Base-by-base conservation (phyloP, 2,888 invertebrate genomes). In the Coecobrya sp. region DNA sequence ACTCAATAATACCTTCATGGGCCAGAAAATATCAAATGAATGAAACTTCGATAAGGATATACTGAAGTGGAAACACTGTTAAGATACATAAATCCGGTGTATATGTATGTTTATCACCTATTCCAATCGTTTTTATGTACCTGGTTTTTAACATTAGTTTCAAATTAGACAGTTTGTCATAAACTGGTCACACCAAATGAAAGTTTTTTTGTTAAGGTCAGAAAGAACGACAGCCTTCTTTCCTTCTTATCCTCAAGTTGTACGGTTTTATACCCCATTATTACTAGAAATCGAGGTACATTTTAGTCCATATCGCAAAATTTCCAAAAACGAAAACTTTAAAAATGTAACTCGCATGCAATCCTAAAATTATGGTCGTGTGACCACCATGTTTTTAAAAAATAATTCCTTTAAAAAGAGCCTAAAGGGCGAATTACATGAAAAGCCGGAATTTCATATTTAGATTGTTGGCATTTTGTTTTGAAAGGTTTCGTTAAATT, bases 351-450 rank as follows among this genome's bases (percentile, higher is more conserved):
- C 4, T 86, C 2, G 76, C 86, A 86, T 86, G 86, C 86, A 86
- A 86, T 86, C 42, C 76, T 8, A 42, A 73, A 76, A 86, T 86
- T 86, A 86, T 76, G 55, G 22, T 42, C 45, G 1, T 16, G 2
- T 76, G 22, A 3, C 11, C 52, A 59, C 49, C 1, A 45, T 65
- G 68, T 68, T 65, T 65, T 27, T 27, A 7, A 27, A 22, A 45
- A 5, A 65, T 84, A 22, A 16, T 27, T 65, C 27, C 2, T 27
- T 27, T 27, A 27, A 27, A 13, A 65, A 65, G 11, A 65, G n/a
- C 22, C 7, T 19, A 59, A 59, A 59, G 16, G 52, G 2, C 11
- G 11, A 7, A 49, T 49, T 13, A 49, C 3, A 49, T 1, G 49
- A 1, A 49, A 49, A 49, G 13, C 10, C 49, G 10, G 11, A 49